Percentiles rank a stretch among this genome's conserved stretches.
phyloP scores from a whole-genome alignment of 2,113 vertebrate species.

The Neogale vison region DNA sequence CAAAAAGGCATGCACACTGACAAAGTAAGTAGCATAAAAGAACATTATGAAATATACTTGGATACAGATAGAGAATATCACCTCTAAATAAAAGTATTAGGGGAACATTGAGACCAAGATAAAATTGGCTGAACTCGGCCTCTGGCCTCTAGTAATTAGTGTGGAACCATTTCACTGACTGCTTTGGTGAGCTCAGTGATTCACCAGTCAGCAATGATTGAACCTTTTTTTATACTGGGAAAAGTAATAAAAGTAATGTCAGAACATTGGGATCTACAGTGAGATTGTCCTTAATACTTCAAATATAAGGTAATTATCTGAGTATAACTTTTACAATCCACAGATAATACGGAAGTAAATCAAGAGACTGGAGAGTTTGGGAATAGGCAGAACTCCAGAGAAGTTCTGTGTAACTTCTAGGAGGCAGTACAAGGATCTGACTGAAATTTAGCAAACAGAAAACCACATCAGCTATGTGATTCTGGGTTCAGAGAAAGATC shows the following conservation, averaged over 20 bases:
- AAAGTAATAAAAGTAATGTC: constrained; percentile 53
- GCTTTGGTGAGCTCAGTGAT: constrained; percentile 26
- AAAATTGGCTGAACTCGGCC: constrained; percentile 21
- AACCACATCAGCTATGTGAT: constrained; percentile 6
- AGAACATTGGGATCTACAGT: not conserved
- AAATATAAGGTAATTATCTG: not conserved
- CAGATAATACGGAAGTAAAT: not conserved
- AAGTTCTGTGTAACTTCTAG: constrained; percentile 23
- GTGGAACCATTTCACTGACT: constrained; percentile 25
- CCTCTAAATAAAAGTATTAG: constrained; percentile 19
- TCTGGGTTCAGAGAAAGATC: constrained; percentile 51
- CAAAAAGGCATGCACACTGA: not conserved
- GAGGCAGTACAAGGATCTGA: constrained; percentile 1
- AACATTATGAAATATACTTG: constrained; percentile 37
- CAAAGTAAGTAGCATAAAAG: not conserved
- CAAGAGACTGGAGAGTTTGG: not conserved
- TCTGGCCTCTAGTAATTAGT: constrained; percentile 9
- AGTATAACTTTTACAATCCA: constrained; percentile 19
- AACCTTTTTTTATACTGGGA: constrained; percentile 28
- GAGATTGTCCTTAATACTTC: not conserved
- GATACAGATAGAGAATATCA: not conserved
- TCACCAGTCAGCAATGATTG: not conserved
- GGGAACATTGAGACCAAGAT: constrained; percentile 26
- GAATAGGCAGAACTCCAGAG: not conserved
- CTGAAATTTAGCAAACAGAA: constrained; percentile 57